Evolutionary conservation across 2,113 vertebrate species (phyloP).

Genomic region (Canis aureus): DNA sequence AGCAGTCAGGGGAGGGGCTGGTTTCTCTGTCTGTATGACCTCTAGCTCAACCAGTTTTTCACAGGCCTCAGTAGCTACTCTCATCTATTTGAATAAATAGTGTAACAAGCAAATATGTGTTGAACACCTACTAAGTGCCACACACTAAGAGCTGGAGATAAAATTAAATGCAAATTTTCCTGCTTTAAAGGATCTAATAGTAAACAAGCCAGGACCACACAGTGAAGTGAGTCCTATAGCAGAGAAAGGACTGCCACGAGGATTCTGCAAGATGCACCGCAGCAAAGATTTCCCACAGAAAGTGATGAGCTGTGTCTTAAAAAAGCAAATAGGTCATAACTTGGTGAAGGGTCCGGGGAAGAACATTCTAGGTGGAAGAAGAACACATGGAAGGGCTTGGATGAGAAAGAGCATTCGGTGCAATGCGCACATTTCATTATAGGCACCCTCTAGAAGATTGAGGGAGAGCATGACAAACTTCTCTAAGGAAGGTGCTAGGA

Average conservation of each 20-base stretch:
- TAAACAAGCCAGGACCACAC: background rate
- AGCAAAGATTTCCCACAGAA: background rate
- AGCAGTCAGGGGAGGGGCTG: background rate
- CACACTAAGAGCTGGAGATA: background rate
- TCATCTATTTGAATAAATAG: slow-evolving; percentile 9
- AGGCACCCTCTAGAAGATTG: background rate
- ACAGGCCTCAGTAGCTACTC: background rate
- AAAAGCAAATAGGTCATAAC: background rate
- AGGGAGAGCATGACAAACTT: background rate
- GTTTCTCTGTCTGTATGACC: background rate
- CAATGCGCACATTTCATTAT: background rate
- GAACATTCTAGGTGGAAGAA: background rate
- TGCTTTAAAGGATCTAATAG: background rate
- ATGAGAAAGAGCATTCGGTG: background rate
- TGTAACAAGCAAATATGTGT: background rate
- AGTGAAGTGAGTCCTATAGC: background rate
- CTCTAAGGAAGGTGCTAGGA: background rate
- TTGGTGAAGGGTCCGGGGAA: background rate
- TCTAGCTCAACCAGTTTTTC: background rate
- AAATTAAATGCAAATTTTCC: background rate
- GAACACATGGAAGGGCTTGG: background rate
- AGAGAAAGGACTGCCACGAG: background rate
- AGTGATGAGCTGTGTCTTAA: background rate
- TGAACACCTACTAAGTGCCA: background rate
- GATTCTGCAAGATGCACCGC: background rate